Percentiles rank a stretch among this genome's conserved stretches.
These are phyloP conservation scores for Mastomys natalensis DNA, from an alignment of 2,113 vertebrate genomes.

Conservation along the genomic window DNA sequence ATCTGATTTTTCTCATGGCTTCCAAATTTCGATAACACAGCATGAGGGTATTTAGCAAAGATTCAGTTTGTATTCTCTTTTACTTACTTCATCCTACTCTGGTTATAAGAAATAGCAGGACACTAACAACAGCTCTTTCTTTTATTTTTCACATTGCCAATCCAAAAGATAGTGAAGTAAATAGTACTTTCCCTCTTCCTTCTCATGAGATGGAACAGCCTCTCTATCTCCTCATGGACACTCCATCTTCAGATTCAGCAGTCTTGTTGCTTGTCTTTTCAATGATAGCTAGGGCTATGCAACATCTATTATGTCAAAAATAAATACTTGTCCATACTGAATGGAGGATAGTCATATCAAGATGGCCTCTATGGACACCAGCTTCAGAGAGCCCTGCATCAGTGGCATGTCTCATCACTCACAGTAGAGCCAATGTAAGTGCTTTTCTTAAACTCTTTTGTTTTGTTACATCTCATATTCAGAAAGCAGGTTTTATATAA, in stretches of 20 bases:
- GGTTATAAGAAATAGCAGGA: not conserved
- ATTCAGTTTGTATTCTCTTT: not conserved
- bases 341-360: not conserved
- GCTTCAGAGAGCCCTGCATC: not conserved
- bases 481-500: not conserved
- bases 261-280: not conserved
- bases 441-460: not conserved
- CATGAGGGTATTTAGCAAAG: not conserved
- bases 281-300: not conserved
- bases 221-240: too few species aligned
- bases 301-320: not conserved
- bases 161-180: not conserved
- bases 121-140: not conserved
- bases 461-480: not conserved
- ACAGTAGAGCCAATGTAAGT: not conserved
- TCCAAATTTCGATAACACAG: not conserved
- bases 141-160: not conserved
- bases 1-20: not conserved
- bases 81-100: not conserved
- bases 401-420: not conserved
- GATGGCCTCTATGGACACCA: not conserved
- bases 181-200: not conserved
- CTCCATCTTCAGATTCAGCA: not conserved
- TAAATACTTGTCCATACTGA: not conserved
- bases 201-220: not conserved